A percentile compares a stretch with the other conserved stretches of the same genome.
These are phyloP conservation scores for Gisinianus flammeolus DNA, from an alignment of 2,888 invertebrate genomes.

Conservation along the genomic window DNA sequence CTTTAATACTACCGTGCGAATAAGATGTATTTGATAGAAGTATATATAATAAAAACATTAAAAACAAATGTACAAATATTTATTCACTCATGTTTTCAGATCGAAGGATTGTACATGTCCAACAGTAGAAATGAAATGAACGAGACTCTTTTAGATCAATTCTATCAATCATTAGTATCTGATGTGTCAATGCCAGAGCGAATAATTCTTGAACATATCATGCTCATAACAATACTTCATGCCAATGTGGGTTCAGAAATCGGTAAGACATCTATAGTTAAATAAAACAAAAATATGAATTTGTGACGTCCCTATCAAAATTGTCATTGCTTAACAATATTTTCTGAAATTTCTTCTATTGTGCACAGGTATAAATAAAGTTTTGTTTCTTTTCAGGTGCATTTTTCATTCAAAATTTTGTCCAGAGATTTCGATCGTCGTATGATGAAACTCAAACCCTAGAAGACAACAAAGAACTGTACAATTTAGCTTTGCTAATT, in stretches of 20 bases:
- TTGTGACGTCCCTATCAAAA: neutral
- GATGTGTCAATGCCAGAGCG: slow-evolving; percentile 72
- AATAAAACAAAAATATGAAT: slow-evolving; percentile 8
- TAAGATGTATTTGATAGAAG: no score
- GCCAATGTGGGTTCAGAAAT: slow-evolving; percentile 91
- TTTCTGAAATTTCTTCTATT: neutral
- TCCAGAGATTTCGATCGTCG: slow-evolving; percentile 61
- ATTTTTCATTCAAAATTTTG: slow-evolving; percentile 78
- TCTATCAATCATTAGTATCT: slow-evolving; percentile 73
- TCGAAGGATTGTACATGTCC: slow-evolving; percentile 79
- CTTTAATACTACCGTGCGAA: no score
- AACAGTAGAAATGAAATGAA: slow-evolving; percentile 86
- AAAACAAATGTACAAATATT: no score
- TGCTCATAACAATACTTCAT: slow-evolving; percentile 82
- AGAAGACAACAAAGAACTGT: slow-evolving; percentile 70
- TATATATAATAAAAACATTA: no score
- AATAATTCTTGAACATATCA: slow-evolving; percentile 81
- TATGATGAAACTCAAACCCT: slow-evolving; percentile 61
- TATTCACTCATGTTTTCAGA: no score
- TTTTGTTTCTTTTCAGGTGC: slow-evolving; percentile 67
- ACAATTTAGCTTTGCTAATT: slow-evolving; percentile 79
- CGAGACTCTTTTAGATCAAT: slow-evolving; percentile 72
- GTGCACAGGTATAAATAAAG: neutral
- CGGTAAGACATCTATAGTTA: slow-evolving; percentile 67
- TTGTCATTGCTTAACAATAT: neutral